Percentiles rank a stretch among this genome's conserved stretches.
Conservation (phyloP, 2,888 invertebrate species). For the Escarpia spicata region DNA sequence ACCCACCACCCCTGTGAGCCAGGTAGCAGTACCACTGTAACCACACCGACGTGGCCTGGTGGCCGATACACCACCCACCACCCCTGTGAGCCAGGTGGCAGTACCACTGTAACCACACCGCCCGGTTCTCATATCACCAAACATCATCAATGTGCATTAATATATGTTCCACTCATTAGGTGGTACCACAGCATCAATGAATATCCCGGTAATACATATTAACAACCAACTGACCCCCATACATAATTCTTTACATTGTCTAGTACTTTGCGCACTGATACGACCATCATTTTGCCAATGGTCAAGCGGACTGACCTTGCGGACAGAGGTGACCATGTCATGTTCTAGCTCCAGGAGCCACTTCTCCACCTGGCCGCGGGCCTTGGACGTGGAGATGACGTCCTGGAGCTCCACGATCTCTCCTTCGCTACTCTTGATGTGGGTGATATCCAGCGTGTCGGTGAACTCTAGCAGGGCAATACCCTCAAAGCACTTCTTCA, state of each 20-base stretch:
- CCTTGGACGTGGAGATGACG: slow-evolving; percentile 68
- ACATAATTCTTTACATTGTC: neutral
- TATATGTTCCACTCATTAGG: no score
- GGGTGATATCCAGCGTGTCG: slow-evolving; percentile 66
- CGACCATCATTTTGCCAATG: neutral
- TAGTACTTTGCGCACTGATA: neutral
- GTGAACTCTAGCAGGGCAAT: slow-evolving; percentile 66
- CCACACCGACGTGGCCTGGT: no score
- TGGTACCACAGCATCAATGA: no score
- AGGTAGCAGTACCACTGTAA: no score
- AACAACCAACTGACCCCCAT: neutral
- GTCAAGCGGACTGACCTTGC: slow-evolving; percentile 68
- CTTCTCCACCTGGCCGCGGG: slow-evolving; percentile 94
- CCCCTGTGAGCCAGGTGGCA: no score
- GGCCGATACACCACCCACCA: no score
- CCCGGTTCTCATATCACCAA: no score
- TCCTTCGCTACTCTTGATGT: slow-evolving; percentile 67
- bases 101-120: no score
- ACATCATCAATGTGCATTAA: no score
- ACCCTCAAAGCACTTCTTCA: slow-evolving; percentile 67
- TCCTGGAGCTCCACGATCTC: slow-evolving; percentile 64
- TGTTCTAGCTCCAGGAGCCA: slow-evolving; percentile 90
- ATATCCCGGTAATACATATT: no score
- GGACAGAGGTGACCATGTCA: slow-evolving; percentile 89
- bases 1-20: no score